Evolutionary conservation across 2,797 vertebrate species (phyloP).

Genomic region (Glyptemys insculpta): DNA sequence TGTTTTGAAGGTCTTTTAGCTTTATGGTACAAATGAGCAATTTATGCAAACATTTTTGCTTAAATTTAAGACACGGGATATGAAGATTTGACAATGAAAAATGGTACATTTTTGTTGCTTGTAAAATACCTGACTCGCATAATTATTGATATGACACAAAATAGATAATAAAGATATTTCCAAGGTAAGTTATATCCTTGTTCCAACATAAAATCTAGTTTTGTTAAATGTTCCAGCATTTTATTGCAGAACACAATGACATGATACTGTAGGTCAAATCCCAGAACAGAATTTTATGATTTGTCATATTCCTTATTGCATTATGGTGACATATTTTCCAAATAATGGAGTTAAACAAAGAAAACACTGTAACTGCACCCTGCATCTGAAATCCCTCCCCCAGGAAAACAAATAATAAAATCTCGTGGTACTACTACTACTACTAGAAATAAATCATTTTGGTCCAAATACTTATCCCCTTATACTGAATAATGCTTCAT

Average conservation of each 20-base stretch:
- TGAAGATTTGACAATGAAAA: slow-evolving; percentile 1
- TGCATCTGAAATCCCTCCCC: neutral
- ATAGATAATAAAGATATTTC: slow-evolving; percentile 8
- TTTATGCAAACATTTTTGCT: neutral
- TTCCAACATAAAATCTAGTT: neutral
- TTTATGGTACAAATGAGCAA: slow-evolving; percentile 17
- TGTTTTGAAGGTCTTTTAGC: slow-evolving; percentile 4
- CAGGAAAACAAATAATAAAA: neutral
- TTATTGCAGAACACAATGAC: neutral
- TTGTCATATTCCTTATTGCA: neutral
- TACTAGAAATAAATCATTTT: neutral
- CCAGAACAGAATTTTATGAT: neutral
- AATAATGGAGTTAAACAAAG: neutral
- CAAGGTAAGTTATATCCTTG: neutral
- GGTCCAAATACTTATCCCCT: neutral
- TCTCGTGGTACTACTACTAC: neutral
- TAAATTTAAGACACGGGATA: neutral
- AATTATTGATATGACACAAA: neutral
- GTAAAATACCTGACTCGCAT: neutral
- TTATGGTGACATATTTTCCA: neutral
- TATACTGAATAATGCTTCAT: neutral
- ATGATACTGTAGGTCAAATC: neutral
- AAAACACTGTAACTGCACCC: neutral
- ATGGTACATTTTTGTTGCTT: neutral
- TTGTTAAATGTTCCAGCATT: neutral